Conservation (phyloP, 35 echinoderm and acorn worm genomes). For the Patiria miniata region DNA sequence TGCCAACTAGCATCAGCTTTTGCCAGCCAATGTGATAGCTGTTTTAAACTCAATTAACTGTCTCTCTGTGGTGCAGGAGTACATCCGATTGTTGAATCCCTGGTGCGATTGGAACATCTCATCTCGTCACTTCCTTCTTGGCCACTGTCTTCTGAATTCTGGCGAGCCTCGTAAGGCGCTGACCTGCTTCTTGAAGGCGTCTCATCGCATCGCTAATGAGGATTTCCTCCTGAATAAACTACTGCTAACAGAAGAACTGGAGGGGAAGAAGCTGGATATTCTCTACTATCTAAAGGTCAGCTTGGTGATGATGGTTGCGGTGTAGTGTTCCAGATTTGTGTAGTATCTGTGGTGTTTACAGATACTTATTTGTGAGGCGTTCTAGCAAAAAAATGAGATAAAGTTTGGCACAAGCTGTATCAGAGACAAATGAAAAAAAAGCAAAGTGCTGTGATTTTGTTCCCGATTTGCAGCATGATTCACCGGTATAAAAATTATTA, state of each 20-base stretch:
- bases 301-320: not conserved
- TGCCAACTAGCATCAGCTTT: too few species aligned
- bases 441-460: too few species aligned
- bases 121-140: slow-evolving; percentile 86
- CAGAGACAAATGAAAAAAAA: too few species aligned
- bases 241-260: slow-evolving; percentile 75
- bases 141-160: slow-evolving; percentile 86
- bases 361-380: too few species aligned
- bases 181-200: slow-evolving; percentile 73
- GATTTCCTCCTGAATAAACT: slow-evolving; percentile 85
- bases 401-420: too few species aligned
- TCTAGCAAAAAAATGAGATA: too few species aligned
- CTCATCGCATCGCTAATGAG: slow-evolving; percentile 56
- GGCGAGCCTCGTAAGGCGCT: slow-evolving; percentile 86
- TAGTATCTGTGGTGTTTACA: not conserved
- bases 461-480: too few species aligned
- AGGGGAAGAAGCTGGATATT: slow-evolving; percentile 73
- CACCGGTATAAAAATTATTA: too few species aligned
- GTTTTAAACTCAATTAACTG: not conserved
- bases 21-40: too few species aligned
- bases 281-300: slow-evolving; percentile 94
- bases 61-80: slow-evolving; percentile 65
- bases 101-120: slow-evolving; percentile 98
- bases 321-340: not conserved
- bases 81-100: slow-evolving; percentile 56